Conservation (phyloP, 2,797 vertebrate species). For the Catharus ustulatus region DNA sequence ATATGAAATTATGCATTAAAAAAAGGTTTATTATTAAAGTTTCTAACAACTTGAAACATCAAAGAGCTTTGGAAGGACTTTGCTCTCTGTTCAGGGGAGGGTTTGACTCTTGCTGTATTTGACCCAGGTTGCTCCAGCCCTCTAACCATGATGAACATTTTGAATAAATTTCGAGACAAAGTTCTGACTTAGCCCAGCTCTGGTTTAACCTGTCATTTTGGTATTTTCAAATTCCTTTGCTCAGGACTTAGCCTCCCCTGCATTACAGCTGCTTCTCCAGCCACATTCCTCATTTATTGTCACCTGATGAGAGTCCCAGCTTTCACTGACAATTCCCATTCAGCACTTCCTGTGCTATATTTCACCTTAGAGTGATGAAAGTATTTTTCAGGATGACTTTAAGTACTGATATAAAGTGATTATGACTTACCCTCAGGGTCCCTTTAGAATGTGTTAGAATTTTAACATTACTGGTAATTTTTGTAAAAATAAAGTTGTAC, state of each 20-base stretch:
- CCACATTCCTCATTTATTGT: not conserved
- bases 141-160: not conserved
- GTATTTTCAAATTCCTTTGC: not conserved
- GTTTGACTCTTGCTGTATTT: not conserved
- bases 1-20: not conserved
- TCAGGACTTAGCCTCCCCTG: not conserved
- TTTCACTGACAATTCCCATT: not conserved
- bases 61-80: not conserved
- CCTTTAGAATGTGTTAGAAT: not conserved
- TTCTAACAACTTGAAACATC: not conserved
- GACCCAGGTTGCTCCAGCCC: not conserved
- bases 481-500: not conserved
- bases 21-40: not conserved
- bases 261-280: not conserved
- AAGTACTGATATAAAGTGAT: not conserved
- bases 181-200: not conserved
- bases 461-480: not conserved
- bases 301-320: not conserved
- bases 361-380: not conserved
- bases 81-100: not conserved
- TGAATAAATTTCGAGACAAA: not conserved
- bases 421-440: not conserved
- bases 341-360: not conserved
- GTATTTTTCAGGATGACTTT: not conserved
- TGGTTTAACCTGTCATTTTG: not conserved